Evolutionary conservation across 1,140 invertebrate genomes (phyloP).

Genomic region (Pteromalus puparum): DNA sequence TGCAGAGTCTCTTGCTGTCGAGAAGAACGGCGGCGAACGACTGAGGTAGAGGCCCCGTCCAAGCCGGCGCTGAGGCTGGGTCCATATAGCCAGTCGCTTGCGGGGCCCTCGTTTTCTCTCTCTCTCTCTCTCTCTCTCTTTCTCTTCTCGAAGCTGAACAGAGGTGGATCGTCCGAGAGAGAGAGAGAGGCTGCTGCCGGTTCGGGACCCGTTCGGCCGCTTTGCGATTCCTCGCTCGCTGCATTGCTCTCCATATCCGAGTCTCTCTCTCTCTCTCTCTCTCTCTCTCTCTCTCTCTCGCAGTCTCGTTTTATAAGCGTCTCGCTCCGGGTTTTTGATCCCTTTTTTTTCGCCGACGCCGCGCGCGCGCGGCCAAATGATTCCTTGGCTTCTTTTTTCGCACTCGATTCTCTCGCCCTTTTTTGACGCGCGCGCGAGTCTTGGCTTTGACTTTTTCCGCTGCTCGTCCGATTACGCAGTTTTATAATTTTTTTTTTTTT

Average conservation of each 20-base stretch:
- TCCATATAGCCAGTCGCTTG: conserved; percentile 50
- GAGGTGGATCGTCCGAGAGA: conserved; percentile 43
- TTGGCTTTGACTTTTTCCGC: not conserved
- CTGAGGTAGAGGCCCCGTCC: conserved; percentile 66
- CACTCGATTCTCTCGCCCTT: not conserved
- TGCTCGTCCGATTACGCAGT: too few relatives aligned
- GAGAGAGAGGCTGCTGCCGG: conserved; percentile 54
- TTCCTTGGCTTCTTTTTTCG: not conserved
- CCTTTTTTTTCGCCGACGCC: conserved; percentile 47
- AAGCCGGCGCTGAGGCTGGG: conserved; percentile 47
- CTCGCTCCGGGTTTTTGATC: conserved; percentile 34
- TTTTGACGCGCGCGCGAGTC: not conserved
- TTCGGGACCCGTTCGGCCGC: conserved; percentile 67
- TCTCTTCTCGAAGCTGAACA: not conserved
- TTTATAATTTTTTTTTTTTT: too few relatives aligned
- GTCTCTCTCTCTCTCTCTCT: conserved; percentile 46
- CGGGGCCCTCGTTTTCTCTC: conserved; percentile 19
- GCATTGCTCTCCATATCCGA: conserved; percentile 51
- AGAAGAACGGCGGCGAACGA: conserved; percentile 69
- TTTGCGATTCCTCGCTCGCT: conserved; percentile 57
- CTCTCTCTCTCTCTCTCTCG: conserved; percentile 55
- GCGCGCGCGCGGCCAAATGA: conserved; percentile 30
- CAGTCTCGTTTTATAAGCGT: conserved; percentile 42
- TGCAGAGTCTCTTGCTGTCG: conserved; percentile 65
- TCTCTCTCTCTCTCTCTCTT: conserved; percentile 23